Evolutionary conservation across 2,888 invertebrate genomes (phyloP).

Genomic region (Lepidocyrtoides sp.): DNA sequence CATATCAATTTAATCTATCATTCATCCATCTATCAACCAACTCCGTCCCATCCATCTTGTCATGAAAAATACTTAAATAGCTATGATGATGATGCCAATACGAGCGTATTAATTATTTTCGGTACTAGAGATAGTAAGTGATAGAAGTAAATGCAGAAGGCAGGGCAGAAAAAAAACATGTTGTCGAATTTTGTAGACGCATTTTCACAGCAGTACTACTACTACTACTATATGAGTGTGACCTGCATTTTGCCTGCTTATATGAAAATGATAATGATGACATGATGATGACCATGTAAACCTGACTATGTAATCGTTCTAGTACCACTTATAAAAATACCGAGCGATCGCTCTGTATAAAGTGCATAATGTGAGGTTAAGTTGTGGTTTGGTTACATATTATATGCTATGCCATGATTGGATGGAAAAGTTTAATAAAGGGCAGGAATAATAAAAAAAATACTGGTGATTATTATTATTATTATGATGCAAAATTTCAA

Average conservation of each 20-base stretch:
- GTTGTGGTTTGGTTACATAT: neutral
- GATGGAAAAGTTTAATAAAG: too few relatives aligned
- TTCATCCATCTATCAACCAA: neutral
- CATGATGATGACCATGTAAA: neutral
- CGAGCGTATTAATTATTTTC: slow-evolving; percentile 9
- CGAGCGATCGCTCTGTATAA: too few relatives aligned
- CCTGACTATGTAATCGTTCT: neutral
- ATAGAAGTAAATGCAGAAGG: neutral
- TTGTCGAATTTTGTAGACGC: neutral
- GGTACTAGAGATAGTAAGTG: neutral
- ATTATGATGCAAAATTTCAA: slow-evolving; percentile 39
- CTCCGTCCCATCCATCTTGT: slow-evolving; percentile 21
- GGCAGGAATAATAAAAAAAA: too few relatives aligned
- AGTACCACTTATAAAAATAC: neutral
- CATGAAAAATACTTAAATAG: slow-evolving; percentile 19
- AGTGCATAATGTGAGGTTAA: too few relatives aligned
- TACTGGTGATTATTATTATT: too few relatives aligned
- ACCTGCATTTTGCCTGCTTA: neutral
- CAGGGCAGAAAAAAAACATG: neutral
- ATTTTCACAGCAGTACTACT: neutral
- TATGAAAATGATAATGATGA: neutral
- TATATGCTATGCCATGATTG: neutral
- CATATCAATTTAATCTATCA: slow-evolving; percentile 27
- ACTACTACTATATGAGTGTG: neutral
- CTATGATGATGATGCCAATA: too few relatives aligned